Conservation (phyloP, 2,113 vertebrate species). For the Passer domesticus region DNA sequence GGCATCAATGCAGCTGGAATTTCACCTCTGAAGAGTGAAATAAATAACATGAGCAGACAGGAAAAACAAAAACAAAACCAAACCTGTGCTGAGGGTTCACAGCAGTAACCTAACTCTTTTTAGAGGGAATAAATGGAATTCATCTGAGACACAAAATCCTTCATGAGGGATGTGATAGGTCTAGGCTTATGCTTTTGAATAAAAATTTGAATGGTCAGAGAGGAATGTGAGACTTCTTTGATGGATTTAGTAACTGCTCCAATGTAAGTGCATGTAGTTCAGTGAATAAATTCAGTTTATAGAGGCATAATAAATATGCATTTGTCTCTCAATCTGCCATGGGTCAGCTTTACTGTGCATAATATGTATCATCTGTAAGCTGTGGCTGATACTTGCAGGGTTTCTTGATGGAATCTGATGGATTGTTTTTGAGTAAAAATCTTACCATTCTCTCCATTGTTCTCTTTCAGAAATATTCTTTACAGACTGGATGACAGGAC, state of each 20-base stretch:
- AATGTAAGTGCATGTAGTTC: not conserved
- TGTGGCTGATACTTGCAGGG: not conserved
- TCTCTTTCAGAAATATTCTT: slow-evolving; percentile 86
- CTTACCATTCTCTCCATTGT: slow-evolving; percentile 38
- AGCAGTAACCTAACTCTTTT: not conserved
- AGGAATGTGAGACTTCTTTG: not conserved
- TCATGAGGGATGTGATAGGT: not conserved
- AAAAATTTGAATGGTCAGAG: not conserved
- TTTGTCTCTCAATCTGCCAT: not conserved
- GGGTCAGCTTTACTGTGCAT: not conserved
- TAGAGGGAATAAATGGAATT: not conserved
- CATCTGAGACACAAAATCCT: not conserved
- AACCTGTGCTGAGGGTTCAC: not conserved
- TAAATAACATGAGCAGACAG: not conserved
- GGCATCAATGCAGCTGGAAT: not conserved
- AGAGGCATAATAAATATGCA: slow-evolving; percentile 2
- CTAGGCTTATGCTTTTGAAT: not conserved
- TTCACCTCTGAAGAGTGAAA: slow-evolving; percentile 14
- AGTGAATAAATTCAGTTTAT: not conserved
- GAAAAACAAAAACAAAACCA: not conserved
- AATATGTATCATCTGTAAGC: not conserved
- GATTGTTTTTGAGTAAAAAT: not conserved
- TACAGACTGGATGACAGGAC: slow-evolving; percentile 83
- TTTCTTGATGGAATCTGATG: slow-evolving; percentile 3
- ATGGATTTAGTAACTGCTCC: not conserved